These are phyloP conservation scores for Sycophila sp. DNA, from an alignment of 1,140 invertebrate species.

Conservation along the genomic window DNA sequence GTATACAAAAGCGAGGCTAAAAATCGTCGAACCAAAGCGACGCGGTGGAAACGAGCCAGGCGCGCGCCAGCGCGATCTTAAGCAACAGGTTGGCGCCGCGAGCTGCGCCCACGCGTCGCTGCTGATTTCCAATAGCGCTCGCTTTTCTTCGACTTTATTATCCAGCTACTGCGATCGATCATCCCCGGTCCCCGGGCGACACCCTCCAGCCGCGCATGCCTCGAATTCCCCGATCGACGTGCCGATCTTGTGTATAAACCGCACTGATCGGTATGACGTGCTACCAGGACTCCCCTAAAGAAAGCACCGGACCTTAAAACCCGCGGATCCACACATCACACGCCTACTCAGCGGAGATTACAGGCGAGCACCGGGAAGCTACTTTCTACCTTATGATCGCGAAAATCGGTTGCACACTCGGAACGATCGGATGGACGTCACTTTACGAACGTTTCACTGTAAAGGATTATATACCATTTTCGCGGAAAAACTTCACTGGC, in stretches of 20 bases:
- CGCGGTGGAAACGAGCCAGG: no score
- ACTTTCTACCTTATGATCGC: no score
- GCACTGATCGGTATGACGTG: not conserved
- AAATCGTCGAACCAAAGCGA: no score
- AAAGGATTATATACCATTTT: no score
- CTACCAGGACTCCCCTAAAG: slow-evolving; percentile 12
- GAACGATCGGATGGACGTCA: no score
- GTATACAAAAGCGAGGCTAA: no score
- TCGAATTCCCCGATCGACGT: not conserved
- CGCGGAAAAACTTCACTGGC: no score
- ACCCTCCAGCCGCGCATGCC: no score
- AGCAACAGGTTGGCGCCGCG: slow-evolving; percentile 67
- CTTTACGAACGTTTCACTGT: not conserved
- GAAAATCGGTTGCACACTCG: no score
- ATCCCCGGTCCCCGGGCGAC: not conserved
- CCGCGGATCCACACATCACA: not conserved
- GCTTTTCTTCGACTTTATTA: not conserved
- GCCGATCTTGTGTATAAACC: not conserved
- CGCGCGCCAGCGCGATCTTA: slow-evolving; percentile 45
- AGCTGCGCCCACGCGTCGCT: slow-evolving; percentile 44
- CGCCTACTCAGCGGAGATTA: no score
- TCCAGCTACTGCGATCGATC: not conserved
- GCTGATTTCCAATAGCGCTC: slow-evolving; percentile 1
- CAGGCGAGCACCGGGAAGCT: no score
- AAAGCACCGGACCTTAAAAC: slow-evolving; percentile 1